These are phyloP conservation scores for Aythya fuligula DNA, from an alignment of 2,797 vertebrate genomes.

Conservation along the genomic window DNA sequence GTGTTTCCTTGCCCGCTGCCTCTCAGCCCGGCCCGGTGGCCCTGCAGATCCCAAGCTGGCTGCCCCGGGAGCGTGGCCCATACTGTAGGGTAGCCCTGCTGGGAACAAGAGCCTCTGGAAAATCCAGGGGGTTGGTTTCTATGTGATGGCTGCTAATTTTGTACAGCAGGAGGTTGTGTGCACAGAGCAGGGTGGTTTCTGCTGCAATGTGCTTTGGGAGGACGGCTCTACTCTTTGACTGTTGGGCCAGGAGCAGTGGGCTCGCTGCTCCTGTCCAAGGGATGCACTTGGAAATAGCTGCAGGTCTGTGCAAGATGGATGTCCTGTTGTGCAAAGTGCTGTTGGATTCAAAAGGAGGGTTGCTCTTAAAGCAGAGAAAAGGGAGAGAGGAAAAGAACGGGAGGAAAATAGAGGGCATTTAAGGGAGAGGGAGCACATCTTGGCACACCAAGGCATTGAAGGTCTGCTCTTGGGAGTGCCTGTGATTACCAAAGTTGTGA, in stretches of 20 bases:
- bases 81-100: rapidly evolving
- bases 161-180: rapidly evolving
- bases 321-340: not conserved
- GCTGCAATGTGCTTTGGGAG: rapidly evolving
- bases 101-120: not conserved
- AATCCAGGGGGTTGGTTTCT: not conserved
- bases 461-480: not conserved
- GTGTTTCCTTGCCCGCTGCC: slow-evolving; percentile 17
- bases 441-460: not conserved
- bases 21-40: not conserved
- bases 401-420: not conserved
- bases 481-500: not conserved
- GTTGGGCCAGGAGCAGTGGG: not conserved
- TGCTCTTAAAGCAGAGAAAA: not conserved
- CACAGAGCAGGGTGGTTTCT: rapidly evolving
- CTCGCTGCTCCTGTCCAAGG: not conserved
- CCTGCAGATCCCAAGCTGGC: not conserved
- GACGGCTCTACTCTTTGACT: rapidly evolving
- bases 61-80: rapidly evolving
- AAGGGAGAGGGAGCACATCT: not conserved
- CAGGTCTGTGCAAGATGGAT: not conserved
- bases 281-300: not conserved
- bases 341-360: rapidly evolving
- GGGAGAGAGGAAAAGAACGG: not conserved
- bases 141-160: rapidly evolving